Conservation (phyloP, 2,797 vertebrate species). For the Chaunax sp. region DNA sequence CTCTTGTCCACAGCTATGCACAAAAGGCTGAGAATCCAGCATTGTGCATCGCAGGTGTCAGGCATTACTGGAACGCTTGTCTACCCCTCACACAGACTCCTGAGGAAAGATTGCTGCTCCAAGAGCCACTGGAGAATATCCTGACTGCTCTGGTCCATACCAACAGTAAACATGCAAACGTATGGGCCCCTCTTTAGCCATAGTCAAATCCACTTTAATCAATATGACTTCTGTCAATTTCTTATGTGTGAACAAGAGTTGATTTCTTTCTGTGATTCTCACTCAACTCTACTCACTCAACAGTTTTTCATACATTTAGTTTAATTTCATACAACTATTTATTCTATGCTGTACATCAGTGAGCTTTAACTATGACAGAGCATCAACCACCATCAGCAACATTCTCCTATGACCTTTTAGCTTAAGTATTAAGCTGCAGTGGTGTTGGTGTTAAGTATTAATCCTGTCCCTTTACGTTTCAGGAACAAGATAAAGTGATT, state of each 20-base stretch:
- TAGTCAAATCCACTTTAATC: not conserved
- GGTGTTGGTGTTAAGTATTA: not conserved
- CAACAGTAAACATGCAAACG: constrained; percentile 56
- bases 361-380: constrained; percentile 7
- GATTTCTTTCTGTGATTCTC: too few species aligned
- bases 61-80: constrained; percentile 90
- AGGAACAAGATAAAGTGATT: constrained; percentile 50
- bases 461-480: constrained; percentile 31
- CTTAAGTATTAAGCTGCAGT: not conserved
- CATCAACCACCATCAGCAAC: not conserved
- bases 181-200: constrained; percentile 21
- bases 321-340: too few species aligned
- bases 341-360: constrained; percentile 10
- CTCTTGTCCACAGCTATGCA: constrained; percentile 81
- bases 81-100: constrained; percentile 81
- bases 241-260: too few species aligned
- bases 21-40: constrained; percentile 80
- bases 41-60: constrained; percentile 83
- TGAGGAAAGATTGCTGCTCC: constrained; percentile 76
- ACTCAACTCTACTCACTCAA: too few species aligned
- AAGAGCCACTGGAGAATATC: constrained; percentile 77
- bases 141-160: constrained; percentile 77
- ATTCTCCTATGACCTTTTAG: not conserved
- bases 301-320: too few species aligned
- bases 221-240: not conserved